phyloP scores from a whole-genome alignment of 2,797 vertebrate species.

The Myotis findleyi region DNA sequence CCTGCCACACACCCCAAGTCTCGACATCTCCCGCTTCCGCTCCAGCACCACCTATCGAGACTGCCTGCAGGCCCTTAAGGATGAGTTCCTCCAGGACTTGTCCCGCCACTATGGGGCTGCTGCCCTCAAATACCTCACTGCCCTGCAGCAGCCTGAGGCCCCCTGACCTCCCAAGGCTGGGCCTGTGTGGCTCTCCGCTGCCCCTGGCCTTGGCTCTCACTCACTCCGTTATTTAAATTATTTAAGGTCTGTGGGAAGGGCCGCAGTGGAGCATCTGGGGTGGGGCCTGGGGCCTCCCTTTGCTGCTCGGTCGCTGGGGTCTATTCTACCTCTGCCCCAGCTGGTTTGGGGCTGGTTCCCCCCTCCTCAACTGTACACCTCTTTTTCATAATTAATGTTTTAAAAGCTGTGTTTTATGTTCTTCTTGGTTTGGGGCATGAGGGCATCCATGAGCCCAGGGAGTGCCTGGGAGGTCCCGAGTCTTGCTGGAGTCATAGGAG shows the following conservation, averaged over 20 bases:
- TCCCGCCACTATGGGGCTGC: slow-evolving; percentile 95
- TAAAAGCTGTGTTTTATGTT: neutral
- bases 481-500: neutral
- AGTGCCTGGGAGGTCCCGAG: neutral
- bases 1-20: slow-evolving; percentile 97
- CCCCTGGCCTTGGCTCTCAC: neutral
- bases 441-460: neutral
- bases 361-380: neutral
- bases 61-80: slow-evolving; percentile 94
- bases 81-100: slow-evolving; percentile 98
- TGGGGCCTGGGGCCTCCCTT: neutral
- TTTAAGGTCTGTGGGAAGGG: slow-evolving; percentile 55
- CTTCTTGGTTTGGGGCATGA: neutral
- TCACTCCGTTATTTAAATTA: slow-evolving; percentile 69
- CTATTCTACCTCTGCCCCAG: slow-evolving; percentile 6
- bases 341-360: slow-evolving; percentile 64
- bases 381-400: slow-evolving; percentile 65
- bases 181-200: no score
- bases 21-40: slow-evolving; percentile 97
- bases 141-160: slow-evolving; percentile 89
- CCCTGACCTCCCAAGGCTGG: neutral
- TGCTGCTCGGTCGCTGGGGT: neutral
- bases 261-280: neutral
- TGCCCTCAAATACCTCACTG: slow-evolving; percentile 97
- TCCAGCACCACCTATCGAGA: slow-evolving; percentile 93